Base-by-base conservation (phyloP, 2,797 vertebrate genomes). In the Sebastes hubbsi region DNA sequence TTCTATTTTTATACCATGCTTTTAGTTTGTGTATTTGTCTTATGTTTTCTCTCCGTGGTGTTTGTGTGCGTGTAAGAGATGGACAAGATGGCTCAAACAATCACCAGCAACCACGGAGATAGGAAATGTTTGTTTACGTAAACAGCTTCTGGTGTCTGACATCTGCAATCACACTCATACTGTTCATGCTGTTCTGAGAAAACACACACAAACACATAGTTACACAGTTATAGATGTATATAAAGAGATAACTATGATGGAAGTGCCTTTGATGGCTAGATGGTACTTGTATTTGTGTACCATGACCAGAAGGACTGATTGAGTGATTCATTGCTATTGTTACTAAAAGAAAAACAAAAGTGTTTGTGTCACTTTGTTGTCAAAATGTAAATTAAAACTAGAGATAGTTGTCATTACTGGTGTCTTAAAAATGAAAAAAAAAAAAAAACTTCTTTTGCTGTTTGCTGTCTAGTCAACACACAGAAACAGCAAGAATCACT, bases 141-240 rank as follows among this genome's bases (percentile, higher is more conserved):
- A 86, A 83, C 64, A 77, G 18, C 42, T 58, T 78, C 36, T 74
- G 46, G 11, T 69, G 25, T 59, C 63, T 65, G 74, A 77, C 70
- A 66, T 62, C 55, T 81, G 63, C 16, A 77, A 55, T 80, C 68
- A 84, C 30, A 67, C 49, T 73, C 54, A 29, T 30, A 22, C 14
- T 36, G 60, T 54, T 61, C 32, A 49, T 34, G 32, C 38, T 29
- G 29, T 67, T 18, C 25, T 61, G 13, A 46, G 30, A 73, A 32
- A 46, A 54, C 42, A 66, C n/a, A 42, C 16, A 46, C 22, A 24
- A 18, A 56, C 24, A 34, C 42, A 55, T 10, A 29, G 29, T 34
- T 32, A 14, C 2, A 59, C 25, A 65, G 54, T 34, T 10, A n/a
- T 10, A 78, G 46, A 11, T 70, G 60, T 70, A 60, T 61, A 24